A percentile compares a stretch with the other conserved stretches of the same genome.
These are phyloP conservation scores for Bilobella aurantiaca DNA, from an alignment of 1,140 invertebrate species.

Conservation along the genomic window DNA sequence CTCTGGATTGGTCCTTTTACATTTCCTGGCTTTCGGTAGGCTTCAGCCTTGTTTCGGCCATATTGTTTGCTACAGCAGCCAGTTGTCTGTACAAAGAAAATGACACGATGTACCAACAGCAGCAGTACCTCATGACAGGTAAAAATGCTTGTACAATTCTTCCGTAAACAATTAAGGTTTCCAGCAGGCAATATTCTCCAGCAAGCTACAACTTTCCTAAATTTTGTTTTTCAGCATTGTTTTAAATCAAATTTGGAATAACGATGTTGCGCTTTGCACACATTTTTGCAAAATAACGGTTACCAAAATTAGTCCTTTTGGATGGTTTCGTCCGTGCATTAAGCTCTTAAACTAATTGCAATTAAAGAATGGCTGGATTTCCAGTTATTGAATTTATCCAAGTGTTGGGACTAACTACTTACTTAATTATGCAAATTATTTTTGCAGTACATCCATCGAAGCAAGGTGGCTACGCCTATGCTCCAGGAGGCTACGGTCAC, in stretches of 20 bases:
- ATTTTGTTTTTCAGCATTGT: too few species aligned
- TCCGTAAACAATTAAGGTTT: background rate
- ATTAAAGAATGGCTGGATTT: too few species aligned
- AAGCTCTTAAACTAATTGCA: too few species aligned
- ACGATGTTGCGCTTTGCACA: too few species aligned
- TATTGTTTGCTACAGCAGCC: slow-evolving; percentile 66
- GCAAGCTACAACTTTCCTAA: too few species aligned
- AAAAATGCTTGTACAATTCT: slow-evolving; percentile 28
- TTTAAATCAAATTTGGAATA: too few species aligned
- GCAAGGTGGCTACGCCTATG: slow-evolving; percentile 67
- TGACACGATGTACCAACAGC: slow-evolving; percentile 56
- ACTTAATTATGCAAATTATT: slow-evolving; percentile 10
- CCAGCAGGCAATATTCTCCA: too few species aligned
- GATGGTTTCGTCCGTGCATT: too few species aligned
- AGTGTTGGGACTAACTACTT: too few species aligned
- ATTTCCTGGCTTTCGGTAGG: slow-evolving; percentile 69
- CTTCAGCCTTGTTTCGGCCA: slow-evolving; percentile 59
- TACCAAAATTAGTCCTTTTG: too few species aligned
- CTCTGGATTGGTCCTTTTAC: slow-evolving; percentile 75
- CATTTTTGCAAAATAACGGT: too few species aligned
- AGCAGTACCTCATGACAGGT: slow-evolving; percentile 83
- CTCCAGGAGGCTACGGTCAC: slow-evolving; percentile 14
- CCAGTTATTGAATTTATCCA: too few species aligned
- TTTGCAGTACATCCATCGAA: slow-evolving; percentile 80
- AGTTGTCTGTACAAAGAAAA: slow-evolving; percentile 64